These are phyloP conservation scores for Mormyrus proboscirostris DNA, from an alignment of 2,797 vertebrate species.

Conservation along the genomic window DNA sequence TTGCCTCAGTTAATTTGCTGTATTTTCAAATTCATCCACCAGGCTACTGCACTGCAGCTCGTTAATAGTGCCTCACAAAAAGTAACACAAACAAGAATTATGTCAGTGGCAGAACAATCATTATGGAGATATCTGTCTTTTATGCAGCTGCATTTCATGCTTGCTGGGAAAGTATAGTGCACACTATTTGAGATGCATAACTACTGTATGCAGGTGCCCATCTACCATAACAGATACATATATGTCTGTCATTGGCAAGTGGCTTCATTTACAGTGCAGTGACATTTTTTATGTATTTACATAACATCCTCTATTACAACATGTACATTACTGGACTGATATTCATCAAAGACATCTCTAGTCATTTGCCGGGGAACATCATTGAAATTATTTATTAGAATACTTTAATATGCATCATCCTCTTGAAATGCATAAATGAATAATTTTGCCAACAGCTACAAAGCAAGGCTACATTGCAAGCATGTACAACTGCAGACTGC, in stretches of 20 bases:
- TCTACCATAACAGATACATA: background rate
- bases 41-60: background rate
- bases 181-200: background rate
- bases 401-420: constrained; percentile 2
- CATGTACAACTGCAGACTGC: background rate
- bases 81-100: background rate
- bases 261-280: background rate
- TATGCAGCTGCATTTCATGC: background rate
- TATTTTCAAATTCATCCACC: background rate
- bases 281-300: background rate
- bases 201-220: background rate
- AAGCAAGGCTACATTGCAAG: background rate
- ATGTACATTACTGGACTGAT: background rate
- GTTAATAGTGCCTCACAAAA: background rate
- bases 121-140: background rate
- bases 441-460: constrained; percentile 2
- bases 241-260: background rate
- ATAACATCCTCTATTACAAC: background rate
- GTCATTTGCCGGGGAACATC: background rate
- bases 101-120: background rate
- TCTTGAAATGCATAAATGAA: background rate
- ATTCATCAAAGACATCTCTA: background rate
- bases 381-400: background rate
- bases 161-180: background rate
- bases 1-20: background rate